Conservation (phyloP, 2,113 vertebrate genomes). For the Gopherus evgoodei region DNA sequence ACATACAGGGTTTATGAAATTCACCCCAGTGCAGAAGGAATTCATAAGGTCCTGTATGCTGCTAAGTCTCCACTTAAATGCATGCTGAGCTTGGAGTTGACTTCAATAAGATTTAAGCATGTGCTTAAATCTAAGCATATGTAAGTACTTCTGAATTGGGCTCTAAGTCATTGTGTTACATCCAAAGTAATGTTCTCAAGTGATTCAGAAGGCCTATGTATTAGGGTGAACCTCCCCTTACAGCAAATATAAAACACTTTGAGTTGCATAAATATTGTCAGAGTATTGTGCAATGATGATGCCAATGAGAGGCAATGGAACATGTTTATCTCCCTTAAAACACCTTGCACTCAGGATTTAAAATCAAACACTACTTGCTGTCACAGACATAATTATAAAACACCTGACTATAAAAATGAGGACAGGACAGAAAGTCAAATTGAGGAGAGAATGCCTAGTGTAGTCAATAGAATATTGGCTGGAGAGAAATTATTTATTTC, state of each 20-base stretch:
- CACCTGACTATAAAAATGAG: not conserved
- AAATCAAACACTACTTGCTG: not conserved
- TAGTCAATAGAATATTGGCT: not conserved
- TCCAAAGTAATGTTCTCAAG: not conserved
- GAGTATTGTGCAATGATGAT: not conserved
- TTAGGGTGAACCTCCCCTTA: not conserved
- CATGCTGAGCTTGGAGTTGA: not conserved
- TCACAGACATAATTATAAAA: not conserved
- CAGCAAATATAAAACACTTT: not conserved
- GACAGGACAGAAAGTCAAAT: not conserved
- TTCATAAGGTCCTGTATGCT: accelerated
- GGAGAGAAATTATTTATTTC: not conserved
- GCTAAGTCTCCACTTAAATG: not conserved
- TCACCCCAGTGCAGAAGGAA: accelerated
- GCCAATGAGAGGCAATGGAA: not conserved
- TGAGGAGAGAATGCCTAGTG: not conserved
- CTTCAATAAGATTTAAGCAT: not conserved
- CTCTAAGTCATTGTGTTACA: not conserved
- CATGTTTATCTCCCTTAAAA: not conserved
- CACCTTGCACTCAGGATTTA: not conserved
- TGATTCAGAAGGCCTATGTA: not conserved
- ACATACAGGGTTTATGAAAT: not conserved
- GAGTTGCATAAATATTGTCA: not conserved
- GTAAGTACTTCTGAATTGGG: not conserved
- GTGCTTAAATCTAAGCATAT: not conserved